A percentile compares a stretch with the other conserved stretches of the same genome.
These are phyloP conservation scores for Brachypteracias leptosomus DNA, from an alignment of 2,113 vertebrate genomes.

Conservation along the genomic window DNA sequence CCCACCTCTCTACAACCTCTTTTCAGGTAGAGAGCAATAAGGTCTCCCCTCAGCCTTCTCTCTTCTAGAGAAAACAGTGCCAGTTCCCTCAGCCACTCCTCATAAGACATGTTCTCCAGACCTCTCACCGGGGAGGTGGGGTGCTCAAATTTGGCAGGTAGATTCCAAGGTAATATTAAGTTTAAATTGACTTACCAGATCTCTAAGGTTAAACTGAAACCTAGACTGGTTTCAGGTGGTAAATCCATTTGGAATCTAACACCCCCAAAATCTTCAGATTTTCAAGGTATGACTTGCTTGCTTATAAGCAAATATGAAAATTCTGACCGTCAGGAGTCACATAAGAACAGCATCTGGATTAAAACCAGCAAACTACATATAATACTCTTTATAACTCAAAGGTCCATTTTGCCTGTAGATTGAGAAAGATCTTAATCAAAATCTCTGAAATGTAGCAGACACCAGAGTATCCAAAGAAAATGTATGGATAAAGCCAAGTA, in stretches of 20 bases:
- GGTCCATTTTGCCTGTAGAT: background rate
- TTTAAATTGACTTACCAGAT: background rate
- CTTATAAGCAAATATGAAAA: background rate
- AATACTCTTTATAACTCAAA: background rate
- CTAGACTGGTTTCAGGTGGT: background rate
- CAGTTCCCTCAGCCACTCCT: no score
- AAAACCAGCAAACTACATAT: background rate
- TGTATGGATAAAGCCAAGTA: background rate
- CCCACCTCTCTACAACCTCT: no score
- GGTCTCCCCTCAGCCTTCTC: no score
- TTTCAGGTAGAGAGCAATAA: no score
- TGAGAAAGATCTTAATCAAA: background rate
- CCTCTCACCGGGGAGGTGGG: no score
- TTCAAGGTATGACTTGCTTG: background rate
- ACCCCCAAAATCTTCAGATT: background rate
- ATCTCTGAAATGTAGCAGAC: background rate
- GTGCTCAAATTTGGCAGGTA: background rate
- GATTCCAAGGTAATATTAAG: background rate
- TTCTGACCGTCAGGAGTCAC: background rate
- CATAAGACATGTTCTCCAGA: no score
- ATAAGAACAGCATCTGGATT: background rate
- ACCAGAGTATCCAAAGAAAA: background rate
- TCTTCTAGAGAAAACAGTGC: no score
- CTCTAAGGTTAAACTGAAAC: background rate
- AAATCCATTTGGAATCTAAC: background rate